phyloP scores from a whole-genome alignment of 53 echinoderm and acorn worm species.

The Holothuria scabra region DNA sequence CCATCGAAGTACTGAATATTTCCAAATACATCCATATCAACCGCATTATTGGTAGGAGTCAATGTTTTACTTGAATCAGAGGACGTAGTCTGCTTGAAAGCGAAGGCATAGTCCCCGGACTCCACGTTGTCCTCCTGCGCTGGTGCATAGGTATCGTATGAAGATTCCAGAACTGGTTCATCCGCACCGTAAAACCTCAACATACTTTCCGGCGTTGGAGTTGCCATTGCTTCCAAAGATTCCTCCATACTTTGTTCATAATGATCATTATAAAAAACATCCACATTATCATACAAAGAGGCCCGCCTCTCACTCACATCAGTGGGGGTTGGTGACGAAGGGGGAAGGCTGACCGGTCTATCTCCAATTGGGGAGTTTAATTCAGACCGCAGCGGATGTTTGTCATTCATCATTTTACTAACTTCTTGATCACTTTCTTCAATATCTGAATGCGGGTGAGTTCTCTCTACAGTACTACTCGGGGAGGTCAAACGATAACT shows the following conservation, averaged over 20 bases:
- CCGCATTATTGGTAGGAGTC: constrained; percentile 27
- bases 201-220: constrained; percentile 74
- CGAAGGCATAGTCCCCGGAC: constrained; percentile 32
- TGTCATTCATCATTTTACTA: constrained; percentile 6
- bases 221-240: constrained; percentile 85
- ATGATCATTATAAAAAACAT: constrained; percentile 91
- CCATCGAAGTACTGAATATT: constrained; percentile 66
- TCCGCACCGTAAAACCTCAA: constrained; percentile 45
- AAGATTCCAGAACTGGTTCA: constrained; percentile 45
- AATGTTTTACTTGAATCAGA: constrained; percentile 45
- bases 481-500: constrained; percentile 15
- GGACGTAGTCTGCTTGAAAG: constrained; percentile 40
- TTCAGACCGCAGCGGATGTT: constrained; percentile 30
- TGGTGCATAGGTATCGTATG: constrained; percentile 40
- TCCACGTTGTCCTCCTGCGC: constrained; percentile 30
- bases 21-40: constrained; percentile 36
- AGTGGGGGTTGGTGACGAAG: constrained; percentile 73
- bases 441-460: constrained; percentile 71
- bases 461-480: constrained; percentile 54
- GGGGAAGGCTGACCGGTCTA: constrained; percentile 87
- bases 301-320: constrained; percentile 75
- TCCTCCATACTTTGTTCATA: constrained; percentile 99
- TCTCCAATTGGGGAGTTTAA: constrained; percentile 78
- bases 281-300: constrained; percentile 94
- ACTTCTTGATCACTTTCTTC: constrained; percentile 47